Evolutionary conservation across 1,140 invertebrate species (phyloP), one percentile per base, ranked within the genome.

Genomic region (Thalassaphorura encarpata): DNA sequence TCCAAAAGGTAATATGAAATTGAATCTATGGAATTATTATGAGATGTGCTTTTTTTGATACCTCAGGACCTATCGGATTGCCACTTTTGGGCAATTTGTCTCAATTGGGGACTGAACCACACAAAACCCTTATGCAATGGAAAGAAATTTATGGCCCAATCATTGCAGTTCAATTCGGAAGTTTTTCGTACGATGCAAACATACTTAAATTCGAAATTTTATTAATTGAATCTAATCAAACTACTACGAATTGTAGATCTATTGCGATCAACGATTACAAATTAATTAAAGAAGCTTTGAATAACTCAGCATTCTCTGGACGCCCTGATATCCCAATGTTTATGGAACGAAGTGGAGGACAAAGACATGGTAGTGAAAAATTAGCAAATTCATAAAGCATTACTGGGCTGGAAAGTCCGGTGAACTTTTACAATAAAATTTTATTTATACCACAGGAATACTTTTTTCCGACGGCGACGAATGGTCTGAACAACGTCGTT

Each of bases 401-500:
- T n/a, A 11, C 33, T 36, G 11, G 11, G n/a, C 33, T 36, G 11
- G 18, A 43, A 43, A 13, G 13, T 43, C 5, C 21, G 6, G 13
- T 19, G 21, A 6, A n/a, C 21, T 8, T 43, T 11, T 36, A 36
- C 8, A 36, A 6, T 21, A 43, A 28, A 26, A 47, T 15, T 47
- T 11, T 13, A 47, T 47, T 13, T 13, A 15, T 50, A 15, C 18
- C n/a, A 8, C 48, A 36, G 56, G 56, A 6, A 11, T 59, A 4
- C 27, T 59, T 11, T 53, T 31, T 36, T 42, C 39, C 24, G 52
- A 59, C 27, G 56, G 56, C 24, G 42, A 43, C 40, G 39, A 24
- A 18, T 59, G 56, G 56, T 15, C 16, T 2, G 56, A 59, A 26
- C 56, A 59, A 42, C 19, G 56, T n/a, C 42, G 42, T 16, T 59